Evolutionary conservation across 1,140 invertebrate genomes (phyloP).

Genomic region (Proales similis): DNA sequence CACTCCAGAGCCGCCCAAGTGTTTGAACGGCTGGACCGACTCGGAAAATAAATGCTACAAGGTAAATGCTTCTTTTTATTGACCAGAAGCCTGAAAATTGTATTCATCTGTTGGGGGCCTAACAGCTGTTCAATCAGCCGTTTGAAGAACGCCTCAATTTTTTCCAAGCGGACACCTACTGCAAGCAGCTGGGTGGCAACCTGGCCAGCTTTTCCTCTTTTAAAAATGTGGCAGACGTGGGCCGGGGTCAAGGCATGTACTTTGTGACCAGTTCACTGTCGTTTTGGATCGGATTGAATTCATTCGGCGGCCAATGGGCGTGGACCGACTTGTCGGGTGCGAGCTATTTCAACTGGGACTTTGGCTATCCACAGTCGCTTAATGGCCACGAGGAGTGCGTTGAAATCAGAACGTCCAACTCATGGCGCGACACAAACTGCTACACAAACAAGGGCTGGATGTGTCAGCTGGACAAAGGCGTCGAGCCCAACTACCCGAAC

Average conservation of each 20-base stretch:
- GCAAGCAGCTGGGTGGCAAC: conserved; percentile 20
- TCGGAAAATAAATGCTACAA: conserved; percentile 33
- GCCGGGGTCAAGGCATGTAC: conserved; percentile 4
- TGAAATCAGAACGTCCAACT: conserved; percentile 16
- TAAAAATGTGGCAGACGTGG: not conserved
- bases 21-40: conserved; percentile 12
- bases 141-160: too few species aligned
- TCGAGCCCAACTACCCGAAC: conserved; percentile 20
- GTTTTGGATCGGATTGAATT: conserved; percentile 34
- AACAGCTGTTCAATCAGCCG: too few species aligned
- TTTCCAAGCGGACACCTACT: conserved; percentile 30
- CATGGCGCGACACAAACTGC: conserved; percentile 31
- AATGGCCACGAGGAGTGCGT: conserved; percentile 36
- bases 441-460: conserved; percentile 37
- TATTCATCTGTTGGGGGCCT: too few species aligned
- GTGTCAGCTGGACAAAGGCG: conserved; percentile 30
- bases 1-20: conserved; percentile 4
- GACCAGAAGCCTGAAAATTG: conserved; percentile 13
- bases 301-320: conserved; percentile 20
- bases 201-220: conserved; percentile 18
- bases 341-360: conserved; percentile 33
- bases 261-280: conserved; percentile 1
- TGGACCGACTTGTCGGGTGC: conserved; percentile 10
- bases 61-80: conserved; percentile 11
- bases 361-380: conserved; percentile 16